These are phyloP conservation scores for Nemotelus nigrinus DNA, from an alignment of 2,888 invertebrate genomes.

Conservation along the genomic window DNA sequence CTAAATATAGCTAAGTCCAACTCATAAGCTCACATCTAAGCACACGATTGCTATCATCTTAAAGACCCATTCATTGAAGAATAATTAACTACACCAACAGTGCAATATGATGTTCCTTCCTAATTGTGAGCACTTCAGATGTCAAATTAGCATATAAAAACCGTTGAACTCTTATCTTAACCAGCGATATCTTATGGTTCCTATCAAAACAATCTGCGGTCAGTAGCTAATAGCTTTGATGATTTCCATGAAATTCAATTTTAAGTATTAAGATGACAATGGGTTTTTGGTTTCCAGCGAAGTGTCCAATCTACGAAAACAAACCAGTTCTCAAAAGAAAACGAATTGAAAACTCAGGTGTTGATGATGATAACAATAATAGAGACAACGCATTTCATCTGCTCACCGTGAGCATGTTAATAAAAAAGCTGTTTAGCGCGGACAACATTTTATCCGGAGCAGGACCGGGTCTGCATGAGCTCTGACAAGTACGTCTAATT, in stretches of 20 bases:
- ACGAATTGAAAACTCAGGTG: not conserved
- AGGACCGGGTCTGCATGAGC: not conserved
- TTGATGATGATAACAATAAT: not conserved
- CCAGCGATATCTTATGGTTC: not conserved
- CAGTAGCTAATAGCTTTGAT: not conserved
- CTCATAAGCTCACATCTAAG: too few relatives aligned
- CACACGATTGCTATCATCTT: too few relatives aligned
- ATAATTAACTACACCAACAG: too few relatives aligned
- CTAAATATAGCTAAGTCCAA: too few relatives aligned
- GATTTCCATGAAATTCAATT: not conserved
- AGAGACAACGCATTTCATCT: not conserved
- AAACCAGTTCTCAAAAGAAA: slow-evolving; percentile 17
- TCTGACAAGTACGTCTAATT: slow-evolving; percentile 25
- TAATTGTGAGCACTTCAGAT: too few relatives aligned
- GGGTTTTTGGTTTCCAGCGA: slow-evolving; percentile 9
- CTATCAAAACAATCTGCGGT: not conserved
- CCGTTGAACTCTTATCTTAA: too few relatives aligned
- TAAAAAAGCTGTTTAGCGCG: too few relatives aligned
- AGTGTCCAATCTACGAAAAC: slow-evolving; percentile 1
- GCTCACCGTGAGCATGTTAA: too few relatives aligned
- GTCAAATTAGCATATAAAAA: too few relatives aligned
- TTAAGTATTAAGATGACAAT: not conserved
- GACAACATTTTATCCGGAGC: too few relatives aligned
- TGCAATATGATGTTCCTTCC: too few relatives aligned
- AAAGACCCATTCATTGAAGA: too few relatives aligned